Evolutionary conservation across 1,140 invertebrate species (phyloP).

Genomic region (Ceratitis capitata): DNA sequence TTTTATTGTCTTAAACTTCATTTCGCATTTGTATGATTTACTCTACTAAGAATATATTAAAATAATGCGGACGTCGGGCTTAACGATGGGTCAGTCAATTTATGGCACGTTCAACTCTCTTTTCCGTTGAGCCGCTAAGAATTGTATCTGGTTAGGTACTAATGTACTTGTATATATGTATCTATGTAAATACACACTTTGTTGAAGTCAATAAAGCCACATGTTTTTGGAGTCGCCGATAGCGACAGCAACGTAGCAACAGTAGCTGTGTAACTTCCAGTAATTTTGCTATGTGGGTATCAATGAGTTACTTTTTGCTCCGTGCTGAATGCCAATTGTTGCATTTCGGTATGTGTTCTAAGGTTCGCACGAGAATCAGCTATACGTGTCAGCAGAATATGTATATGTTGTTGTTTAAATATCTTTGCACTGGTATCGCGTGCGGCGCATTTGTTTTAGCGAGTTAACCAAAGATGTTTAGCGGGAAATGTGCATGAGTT

Average conservation of each 20-base stretch:
- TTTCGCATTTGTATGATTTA: too few species aligned
- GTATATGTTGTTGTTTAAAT: neutral
- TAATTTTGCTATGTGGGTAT: neutral
- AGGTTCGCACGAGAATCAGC: too few species aligned
- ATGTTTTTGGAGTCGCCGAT: constrained; percentile 14
- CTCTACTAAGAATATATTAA: neutral
- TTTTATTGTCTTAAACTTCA: neutral
- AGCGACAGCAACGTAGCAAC: neutral
- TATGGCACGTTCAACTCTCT: neutral
- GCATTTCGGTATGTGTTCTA: neutral
- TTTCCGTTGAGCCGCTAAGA: neutral
- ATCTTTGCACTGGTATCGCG: neutral
- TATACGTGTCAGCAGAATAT: neutral
- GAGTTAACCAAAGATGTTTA: neutral
- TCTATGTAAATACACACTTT: too few species aligned
- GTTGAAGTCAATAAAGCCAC: neutral
- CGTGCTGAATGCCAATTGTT: neutral
- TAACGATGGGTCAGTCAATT: constrained; percentile 32
- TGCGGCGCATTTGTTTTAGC: neutral
- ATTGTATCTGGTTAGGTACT: neutral
- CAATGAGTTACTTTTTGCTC: neutral
- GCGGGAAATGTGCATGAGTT: neutral
- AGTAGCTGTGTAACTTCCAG: neutral
- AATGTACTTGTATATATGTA: too few species aligned
- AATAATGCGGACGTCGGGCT: neutral